These are phyloP conservation scores for Actias luna DNA, from an alignment of 2,888 invertebrate genomes.

Conservation along the genomic window DNA sequence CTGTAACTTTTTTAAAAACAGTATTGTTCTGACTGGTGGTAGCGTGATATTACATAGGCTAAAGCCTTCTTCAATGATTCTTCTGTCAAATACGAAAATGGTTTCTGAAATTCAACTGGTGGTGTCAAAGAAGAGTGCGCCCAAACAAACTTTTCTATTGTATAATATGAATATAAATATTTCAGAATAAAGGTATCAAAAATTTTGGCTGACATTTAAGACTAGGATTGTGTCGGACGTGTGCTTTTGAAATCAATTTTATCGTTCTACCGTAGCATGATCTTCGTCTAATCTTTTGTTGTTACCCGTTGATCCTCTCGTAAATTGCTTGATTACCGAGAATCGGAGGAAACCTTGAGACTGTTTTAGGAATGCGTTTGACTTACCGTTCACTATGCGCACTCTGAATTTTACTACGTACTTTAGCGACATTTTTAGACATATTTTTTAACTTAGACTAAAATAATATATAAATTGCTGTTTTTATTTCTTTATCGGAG, in stretches of 20 bases:
- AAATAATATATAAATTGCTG: background rate
- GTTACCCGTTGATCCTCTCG: constrained; percentile 31
- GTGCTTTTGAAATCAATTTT: background rate
- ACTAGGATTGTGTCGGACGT: background rate
- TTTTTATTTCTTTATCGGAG: background rate
- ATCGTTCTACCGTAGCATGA: background rate
- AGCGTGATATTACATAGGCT: too few relatives aligned
- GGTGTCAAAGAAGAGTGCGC: too few relatives aligned
- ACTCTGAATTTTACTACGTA: constrained; percentile 22
- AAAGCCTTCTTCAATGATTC: too few relatives aligned
- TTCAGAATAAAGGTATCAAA: background rate
- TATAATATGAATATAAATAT: background rate
- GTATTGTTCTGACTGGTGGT: too few relatives aligned
- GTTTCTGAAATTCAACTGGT: too few relatives aligned
- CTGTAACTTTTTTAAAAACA: too few relatives aligned
- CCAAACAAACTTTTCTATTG: too few relatives aligned
- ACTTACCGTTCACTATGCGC: constrained; percentile 32
- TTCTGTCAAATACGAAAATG: too few relatives aligned
- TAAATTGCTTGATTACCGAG: constrained; percentile 31
- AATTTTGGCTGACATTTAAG: background rate
- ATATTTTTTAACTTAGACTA: background rate
- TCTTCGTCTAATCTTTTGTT: background rate
- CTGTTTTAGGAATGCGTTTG: constrained; percentile 31
- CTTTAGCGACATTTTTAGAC: constrained; percentile 17
- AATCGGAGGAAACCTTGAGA: constrained; percentile 37